Base-by-base conservation (phyloP, 1,140 invertebrate genomes). In the Paramacrobiotus metropolitanus region DNA sequence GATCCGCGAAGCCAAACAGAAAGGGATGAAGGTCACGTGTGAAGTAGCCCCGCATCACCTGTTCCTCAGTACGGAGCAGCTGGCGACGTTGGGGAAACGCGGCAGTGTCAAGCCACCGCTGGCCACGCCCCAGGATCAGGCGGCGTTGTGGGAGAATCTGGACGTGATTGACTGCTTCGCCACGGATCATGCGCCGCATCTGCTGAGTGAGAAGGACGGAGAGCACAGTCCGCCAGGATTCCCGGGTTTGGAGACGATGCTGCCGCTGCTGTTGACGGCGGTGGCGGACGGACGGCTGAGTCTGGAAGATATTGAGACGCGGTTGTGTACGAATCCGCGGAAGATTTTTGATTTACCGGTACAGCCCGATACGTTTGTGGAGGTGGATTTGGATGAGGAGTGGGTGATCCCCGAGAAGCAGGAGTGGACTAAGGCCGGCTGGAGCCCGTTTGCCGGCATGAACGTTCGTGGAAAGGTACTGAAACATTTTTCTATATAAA, bases 31-130 rank as follows among this genome's bases (percentile, higher is more conserved):
- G 64, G 83, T 94, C 1, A 97, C 94, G 0, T 99, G 94, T 74
- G 95, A 98, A 74, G 95, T 97, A 1, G 84, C 87, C 68, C 94
- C 94, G 0, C 94, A 99, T 73, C 94, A 99, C 76, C 74, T 99
- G 30, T 97, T 99, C 73, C 77, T 99, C 2, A 86, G 82, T n/a
- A n/a, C n/a, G n/a, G n/a, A n/a, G n/a, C n/a, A n/a, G n/a, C n/a
- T n/a, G n/a, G n/a, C n/a, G n/a, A n/a, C n/a, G n/a, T n/a, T n/a
- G n/a, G n/a, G n/a, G n/a, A n/a, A n/a, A n/a, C n/a, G n/a, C n/a
- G n/a, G n/a, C n/a, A n/a, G n/a, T n/a, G n/a, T n/a, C n/a, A n/a
- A 31, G 81, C 83, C 60, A 78, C 82, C 48, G 86, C 92, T 70
- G 34, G 9, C 34, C 34, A 40, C n/a, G 34, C 9, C 34, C 9